Evolutionary conservation across 2,797 vertebrate genomes (phyloP), one percentile per base, ranked within the genome.

Genomic region (Linurgus olivaceus): DNA sequence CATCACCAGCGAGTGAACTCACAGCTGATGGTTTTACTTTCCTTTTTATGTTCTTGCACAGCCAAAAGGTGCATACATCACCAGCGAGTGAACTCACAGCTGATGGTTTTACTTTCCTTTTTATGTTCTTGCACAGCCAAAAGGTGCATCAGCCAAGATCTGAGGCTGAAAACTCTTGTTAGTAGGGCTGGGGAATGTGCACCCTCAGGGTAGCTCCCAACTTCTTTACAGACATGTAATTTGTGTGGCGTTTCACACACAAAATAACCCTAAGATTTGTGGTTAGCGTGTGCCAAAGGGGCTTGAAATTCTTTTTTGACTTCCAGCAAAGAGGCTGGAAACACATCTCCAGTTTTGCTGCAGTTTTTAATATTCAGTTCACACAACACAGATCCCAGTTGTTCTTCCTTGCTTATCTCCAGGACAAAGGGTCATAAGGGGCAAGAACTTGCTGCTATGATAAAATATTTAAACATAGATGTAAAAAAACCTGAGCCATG

Each of bases 161-260:
- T 7, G 20, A 76, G 26, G 38, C 31, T 70, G 51, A 84, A 61
- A 88, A 35, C 7, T 26, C 37, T 33, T 44, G 50, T 28, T 42
- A 45, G 3, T 35, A 65, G 42, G 11, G 33, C 58, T 81, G 51
- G 28, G 54, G 38, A 86, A 61, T 3, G 3, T 2, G 10, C 13
- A 40, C 6, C 8, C 18, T 63, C 45, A 42, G 45, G 28, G 29
- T 3, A 86, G 52, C 13, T 25, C 77, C 48, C 25, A 70, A 1
- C 7, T 72, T 55, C 1, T 40, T 58, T 62, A 1, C 13, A 28
- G 18, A 6, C 8, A 11, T 0, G 0, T 76, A 13, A 12, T 66
- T 76, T 51, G 3, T 28, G 31, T 11, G 44, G 31, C 11, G 4
- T 28, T 35, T 14, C 33, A 23, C 37, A 44, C 23, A 11, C 14